A percentile compares a stretch with the other conserved stretches of the same genome.
These are phyloP conservation scores for Halotydeus destructor DNA, from an alignment of 1,140 invertebrate species.

Conservation along the genomic window DNA sequence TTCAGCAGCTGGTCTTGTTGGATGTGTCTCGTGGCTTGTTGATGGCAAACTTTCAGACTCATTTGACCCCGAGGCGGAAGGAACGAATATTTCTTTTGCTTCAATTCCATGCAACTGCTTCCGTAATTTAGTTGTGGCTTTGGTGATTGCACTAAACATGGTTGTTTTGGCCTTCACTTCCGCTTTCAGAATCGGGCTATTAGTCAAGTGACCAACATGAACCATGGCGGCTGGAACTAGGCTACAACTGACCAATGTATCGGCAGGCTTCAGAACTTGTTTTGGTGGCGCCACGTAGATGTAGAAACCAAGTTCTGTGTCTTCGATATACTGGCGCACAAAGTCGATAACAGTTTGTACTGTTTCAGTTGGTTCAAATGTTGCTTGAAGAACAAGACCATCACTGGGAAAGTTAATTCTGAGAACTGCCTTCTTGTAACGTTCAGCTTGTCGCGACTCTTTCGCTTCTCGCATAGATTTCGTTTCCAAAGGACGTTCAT, in stretches of 20 bases:
- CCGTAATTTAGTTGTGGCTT: no score
- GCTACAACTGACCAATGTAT: slow-evolving; percentile 33
- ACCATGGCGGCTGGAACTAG: slow-evolving; percentile 50
- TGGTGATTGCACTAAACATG: no score
- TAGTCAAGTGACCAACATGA: no score
- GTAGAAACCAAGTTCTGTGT: no score
- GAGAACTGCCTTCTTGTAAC: slow-evolving; percentile 48
- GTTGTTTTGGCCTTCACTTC: no score
- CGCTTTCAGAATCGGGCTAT: no score
- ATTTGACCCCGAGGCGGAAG: no score
- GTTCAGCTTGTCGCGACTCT: slow-evolving; percentile 35
- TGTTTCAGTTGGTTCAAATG: slow-evolving; percentile 46
- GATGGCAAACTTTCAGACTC: no score
- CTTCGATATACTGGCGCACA: slow-evolving; percentile 39
- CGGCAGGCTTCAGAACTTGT: slow-evolving; percentile 32
- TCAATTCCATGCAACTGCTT: no score
- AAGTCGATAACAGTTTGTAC: slow-evolving; percentile 37
- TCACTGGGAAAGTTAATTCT: slow-evolving; percentile 52
- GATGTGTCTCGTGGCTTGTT: no score
- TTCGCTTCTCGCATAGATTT: slow-evolving; percentile 36
- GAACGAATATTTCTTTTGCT: no score
- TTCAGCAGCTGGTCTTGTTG: no score
- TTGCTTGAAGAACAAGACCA: slow-evolving; percentile 49
- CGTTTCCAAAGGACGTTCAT: slow-evolving; percentile 40
- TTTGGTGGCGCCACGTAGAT: slow-evolving; percentile 58